Percentiles rank a stretch among this genome's conserved stretches.
phyloP scores from a whole-genome alignment of 2,797 vertebrate genomes.

The Apogon hyalosoma region DNA sequence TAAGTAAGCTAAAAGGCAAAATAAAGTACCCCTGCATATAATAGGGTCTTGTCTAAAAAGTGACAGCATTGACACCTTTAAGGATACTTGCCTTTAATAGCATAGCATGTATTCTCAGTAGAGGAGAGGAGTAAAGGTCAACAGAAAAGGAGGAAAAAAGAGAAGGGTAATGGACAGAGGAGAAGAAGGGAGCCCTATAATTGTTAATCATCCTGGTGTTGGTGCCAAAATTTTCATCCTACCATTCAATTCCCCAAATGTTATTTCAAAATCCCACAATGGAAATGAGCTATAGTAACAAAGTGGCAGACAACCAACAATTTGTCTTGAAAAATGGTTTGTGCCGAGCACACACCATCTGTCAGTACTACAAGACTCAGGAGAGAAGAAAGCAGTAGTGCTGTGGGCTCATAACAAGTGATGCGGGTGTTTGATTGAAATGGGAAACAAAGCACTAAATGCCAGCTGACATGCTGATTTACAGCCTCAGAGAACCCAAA shows the following conservation, averaged over 20 bases:
- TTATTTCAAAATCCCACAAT: constrained; percentile 56
- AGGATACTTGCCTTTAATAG: constrained; percentile 59
- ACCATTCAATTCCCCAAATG: constrained; percentile 51
- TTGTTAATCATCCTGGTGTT: constrained; percentile 35
- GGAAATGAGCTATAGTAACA: constrained; percentile 61
- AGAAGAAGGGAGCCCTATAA: constrained; percentile 8
- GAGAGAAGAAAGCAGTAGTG: constrained; percentile 65
- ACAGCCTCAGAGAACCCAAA: constrained; percentile 77
- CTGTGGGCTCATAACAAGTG: constrained; percentile 79
- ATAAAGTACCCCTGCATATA: constrained; percentile 61
- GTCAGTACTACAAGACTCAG: constrained; percentile 75
- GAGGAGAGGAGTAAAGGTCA: constrained; percentile 45
- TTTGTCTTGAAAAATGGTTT: constrained; percentile 71
- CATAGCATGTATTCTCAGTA: constrained; percentile 29
- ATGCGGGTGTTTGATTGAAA: constrained; percentile 86
- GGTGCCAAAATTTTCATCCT: constrained; percentile 49
- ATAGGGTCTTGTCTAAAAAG: constrained; percentile 54
- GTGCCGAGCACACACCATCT: constrained; percentile 73
- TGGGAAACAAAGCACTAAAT: constrained; percentile 87
- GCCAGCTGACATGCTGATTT: constrained; percentile 84
- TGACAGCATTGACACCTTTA: constrained; percentile 60
- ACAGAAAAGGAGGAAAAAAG: constrained; percentile 13
- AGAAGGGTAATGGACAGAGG: background rate
- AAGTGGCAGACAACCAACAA: constrained; percentile 50
- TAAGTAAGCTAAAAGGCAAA: constrained; percentile 67